Evolutionary conservation across 2,797 vertebrate species (phyloP).

Genomic region (Orientallactaga sibirica): DNA sequence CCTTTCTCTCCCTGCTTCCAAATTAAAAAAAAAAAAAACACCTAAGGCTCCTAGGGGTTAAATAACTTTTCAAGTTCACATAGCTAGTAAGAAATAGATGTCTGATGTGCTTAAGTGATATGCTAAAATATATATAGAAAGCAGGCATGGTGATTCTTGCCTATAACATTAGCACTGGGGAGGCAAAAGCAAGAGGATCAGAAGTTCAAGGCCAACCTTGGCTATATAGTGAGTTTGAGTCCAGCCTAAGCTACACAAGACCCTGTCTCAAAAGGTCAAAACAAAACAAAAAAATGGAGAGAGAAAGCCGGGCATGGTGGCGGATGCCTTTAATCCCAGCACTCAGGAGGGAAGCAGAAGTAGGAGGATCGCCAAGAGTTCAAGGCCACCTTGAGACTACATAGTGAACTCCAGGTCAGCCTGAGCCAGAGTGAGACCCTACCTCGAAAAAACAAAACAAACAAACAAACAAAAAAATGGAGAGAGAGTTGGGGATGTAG

Average conservation of each 20-base stretch:
- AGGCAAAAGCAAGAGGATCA: not conserved
- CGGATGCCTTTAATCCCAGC: too few species aligned
- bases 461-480: not conserved
- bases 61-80: conserved; percentile 37
- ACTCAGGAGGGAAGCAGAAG: too few species aligned
- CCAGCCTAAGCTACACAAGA: not conserved
- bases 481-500: not conserved
- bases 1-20: too few species aligned
- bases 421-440: not conserved
- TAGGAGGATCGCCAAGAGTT: too few species aligned
- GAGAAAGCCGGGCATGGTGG: too few species aligned
- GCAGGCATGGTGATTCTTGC: not conserved
- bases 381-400: too few species aligned
- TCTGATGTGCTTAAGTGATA: not conserved
- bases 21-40: not conserved
- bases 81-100: not conserved
- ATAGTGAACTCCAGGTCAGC: too few species aligned
- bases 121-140: not conserved
- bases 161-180: not conserved
- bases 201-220: not conserved
- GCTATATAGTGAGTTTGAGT: not conserved
- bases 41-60: not conserved
- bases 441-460: not conserved
- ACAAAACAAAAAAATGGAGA: not conserved
- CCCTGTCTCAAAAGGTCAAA: not conserved